phyloP scores from a whole-genome alignment of 2,113 vertebrate species.

The Xenus cinereus region DNA sequence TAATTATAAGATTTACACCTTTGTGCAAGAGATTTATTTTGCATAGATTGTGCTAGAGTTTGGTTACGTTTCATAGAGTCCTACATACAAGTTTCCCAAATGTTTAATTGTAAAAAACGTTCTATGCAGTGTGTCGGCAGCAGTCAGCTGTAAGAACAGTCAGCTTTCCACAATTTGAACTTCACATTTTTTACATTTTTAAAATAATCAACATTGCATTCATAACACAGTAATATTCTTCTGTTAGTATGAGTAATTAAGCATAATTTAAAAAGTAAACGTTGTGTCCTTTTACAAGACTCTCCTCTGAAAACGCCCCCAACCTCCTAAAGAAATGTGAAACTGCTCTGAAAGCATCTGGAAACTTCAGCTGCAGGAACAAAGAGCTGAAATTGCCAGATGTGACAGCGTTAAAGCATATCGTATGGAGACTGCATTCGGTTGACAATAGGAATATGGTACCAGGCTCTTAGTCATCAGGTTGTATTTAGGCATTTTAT shows the following conservation, averaged over 20 bases:
- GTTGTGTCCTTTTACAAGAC: background rate
- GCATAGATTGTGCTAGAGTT: background rate
- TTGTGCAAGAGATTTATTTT: conserved; percentile 26
- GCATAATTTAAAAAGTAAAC: background rate
- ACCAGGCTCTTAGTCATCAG: background rate
- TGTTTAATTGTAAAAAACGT: background rate
- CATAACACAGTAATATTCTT: background rate
- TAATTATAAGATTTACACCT: background rate
- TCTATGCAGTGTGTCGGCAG: background rate
- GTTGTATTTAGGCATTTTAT: background rate
- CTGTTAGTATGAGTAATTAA: background rate
- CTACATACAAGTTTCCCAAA: background rate
- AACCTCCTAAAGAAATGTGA: background rate
- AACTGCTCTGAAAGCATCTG: background rate
- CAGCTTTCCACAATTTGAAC: background rate
- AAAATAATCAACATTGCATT: background rate
- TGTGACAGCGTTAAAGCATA: background rate
- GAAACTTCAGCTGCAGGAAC: background rate
- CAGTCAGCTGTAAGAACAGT: background rate
- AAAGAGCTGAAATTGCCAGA: background rate
- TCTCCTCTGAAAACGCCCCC: background rate
- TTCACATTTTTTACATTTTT: background rate
- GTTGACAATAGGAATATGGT: background rate
- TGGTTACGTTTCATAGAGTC: background rate
- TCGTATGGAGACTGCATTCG: no score